Evolutionary conservation across 1,140 invertebrate genomes (phyloP), one percentile per base, ranked within the genome.

Genomic region (Zaprionus africanus): DNA sequence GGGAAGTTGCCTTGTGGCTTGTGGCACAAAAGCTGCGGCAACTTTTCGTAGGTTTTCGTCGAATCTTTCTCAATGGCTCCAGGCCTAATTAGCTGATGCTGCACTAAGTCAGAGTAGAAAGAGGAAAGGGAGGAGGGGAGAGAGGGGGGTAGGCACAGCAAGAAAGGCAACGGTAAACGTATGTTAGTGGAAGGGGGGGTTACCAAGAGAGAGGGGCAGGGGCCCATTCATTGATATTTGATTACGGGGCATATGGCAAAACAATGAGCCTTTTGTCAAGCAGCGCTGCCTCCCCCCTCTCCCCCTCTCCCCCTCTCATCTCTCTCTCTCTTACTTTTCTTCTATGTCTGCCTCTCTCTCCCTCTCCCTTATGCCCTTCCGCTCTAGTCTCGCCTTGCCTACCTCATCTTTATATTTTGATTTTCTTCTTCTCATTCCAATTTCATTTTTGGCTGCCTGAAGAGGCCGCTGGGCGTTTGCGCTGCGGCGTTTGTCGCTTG

Each of bases 171-270:
- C 15, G 46, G 19, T 12, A 22, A 34, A 34, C 31, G 46, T n/a
- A 6, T 15, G 9, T 12, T 58, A 11, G 36, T n/a, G n/a, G n/a
- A n/a, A 0, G 53, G 28, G n/a, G 19, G 36, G 36, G 22, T 2
- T 9, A 31, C 6, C 15, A n/a, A 31, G n/a, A 28, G 26, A 6
- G 31, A 9, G 5, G 34, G 2, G 9, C 19, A 28, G 15, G 24
- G 59, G 13, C 28, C 56, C 51, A 61, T 80, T 69, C 75, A 78
- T 80, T 80, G 78, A 78, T 80, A 80, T 80, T 80, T 80, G 78
- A 80, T 80, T 78, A 80, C 64, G 24, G 26, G 26, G 59, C 72
- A 69, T 69, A 68, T 74, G 72, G 58, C 63, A 36, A 67, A 71
- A 72, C 77, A 76, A 77, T 77, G 74, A 62, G 60, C 26, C 78